These are phyloP conservation scores for Pollenia amentaria DNA, from an alignment of 2,888 invertebrate species.

Conservation along the genomic window DNA sequence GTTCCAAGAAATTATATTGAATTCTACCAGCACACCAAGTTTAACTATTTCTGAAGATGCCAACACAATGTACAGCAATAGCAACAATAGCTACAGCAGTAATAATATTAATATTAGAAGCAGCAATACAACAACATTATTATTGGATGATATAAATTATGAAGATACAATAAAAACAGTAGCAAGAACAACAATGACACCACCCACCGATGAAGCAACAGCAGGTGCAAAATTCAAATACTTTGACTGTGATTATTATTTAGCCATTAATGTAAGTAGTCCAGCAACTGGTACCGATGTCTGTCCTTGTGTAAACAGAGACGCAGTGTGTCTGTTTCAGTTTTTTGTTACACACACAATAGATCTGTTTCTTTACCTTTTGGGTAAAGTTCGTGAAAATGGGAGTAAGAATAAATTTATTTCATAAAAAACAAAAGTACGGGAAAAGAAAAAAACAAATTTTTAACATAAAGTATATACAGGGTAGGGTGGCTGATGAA, in stretches of 20 bases:
- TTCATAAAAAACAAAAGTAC: too few relatives aligned
- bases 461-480: too few relatives aligned
- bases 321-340: background rate
- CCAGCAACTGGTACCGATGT: background rate
- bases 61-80: slow-evolving; percentile 8
- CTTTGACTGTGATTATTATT: slow-evolving; percentile 82
- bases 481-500: too few relatives aligned
- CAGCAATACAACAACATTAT: slow-evolving; percentile 35
- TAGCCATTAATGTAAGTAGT: slow-evolving; percentile 83
- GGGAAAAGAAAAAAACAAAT: too few relatives aligned
- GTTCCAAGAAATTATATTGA: slow-evolving; percentile 73
- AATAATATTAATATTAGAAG: background rate
- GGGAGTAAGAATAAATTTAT: too few relatives aligned
- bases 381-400: too few relatives aligned
- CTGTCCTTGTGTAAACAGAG: background rate
- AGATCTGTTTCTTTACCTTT: too few relatives aligned
- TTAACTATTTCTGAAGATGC: slow-evolving; percentile 15
- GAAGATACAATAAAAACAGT: background rate
- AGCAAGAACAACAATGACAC: slow-evolving; percentile 6
- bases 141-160: slow-evolving; percentile 37
- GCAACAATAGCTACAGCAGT: background rate
- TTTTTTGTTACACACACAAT: background rate
- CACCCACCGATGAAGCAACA: slow-evolving; percentile 56
- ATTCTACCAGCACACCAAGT: slow-evolving; percentile 35
- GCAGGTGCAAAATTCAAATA: slow-evolving; percentile 26